These are phyloP conservation scores for Sipha maydis DNA, from an alignment of 2,888 invertebrate genomes.

Conservation along the genomic window DNA sequence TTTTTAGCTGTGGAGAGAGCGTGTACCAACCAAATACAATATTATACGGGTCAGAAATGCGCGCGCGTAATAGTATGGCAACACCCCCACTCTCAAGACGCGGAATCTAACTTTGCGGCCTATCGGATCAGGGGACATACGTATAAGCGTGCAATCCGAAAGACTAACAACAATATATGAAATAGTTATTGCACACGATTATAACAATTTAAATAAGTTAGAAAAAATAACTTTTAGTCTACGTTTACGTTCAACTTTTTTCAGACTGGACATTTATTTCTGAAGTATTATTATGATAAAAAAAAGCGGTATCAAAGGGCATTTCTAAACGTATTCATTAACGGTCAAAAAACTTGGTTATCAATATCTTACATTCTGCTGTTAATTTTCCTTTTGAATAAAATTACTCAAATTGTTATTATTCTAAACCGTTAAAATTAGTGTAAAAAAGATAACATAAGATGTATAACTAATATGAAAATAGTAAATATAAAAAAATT, in stretches of 20 bases:
- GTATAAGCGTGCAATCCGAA: no score
- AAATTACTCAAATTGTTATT: background rate
- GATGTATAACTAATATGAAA: background rate
- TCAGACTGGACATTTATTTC: background rate
- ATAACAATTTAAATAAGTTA: no score
- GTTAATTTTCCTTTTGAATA: slow-evolving; percentile 10
- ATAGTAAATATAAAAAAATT: background rate
- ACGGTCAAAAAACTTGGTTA: background rate
- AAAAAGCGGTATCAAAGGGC: background rate
- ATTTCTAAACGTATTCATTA: background rate
- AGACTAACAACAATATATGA: background rate
- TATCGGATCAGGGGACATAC: slow-evolving; percentile 32
- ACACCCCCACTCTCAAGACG: background rate
- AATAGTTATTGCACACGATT: background rate
- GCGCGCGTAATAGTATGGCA: background rate
- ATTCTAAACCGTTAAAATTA: no score
- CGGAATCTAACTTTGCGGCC: slow-evolving; percentile 8
- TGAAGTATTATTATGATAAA: background rate
- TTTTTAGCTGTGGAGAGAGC: background rate
- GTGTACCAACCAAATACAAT: background rate
- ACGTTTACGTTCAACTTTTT: background rate
- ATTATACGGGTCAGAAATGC: background rate
- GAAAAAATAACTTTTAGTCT: background rate
- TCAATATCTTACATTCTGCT: background rate
- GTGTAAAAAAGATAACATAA: no score